Evolutionary conservation across 2,113 vertebrate species (phyloP).

Genomic region (Mus spicilegus): DNA sequence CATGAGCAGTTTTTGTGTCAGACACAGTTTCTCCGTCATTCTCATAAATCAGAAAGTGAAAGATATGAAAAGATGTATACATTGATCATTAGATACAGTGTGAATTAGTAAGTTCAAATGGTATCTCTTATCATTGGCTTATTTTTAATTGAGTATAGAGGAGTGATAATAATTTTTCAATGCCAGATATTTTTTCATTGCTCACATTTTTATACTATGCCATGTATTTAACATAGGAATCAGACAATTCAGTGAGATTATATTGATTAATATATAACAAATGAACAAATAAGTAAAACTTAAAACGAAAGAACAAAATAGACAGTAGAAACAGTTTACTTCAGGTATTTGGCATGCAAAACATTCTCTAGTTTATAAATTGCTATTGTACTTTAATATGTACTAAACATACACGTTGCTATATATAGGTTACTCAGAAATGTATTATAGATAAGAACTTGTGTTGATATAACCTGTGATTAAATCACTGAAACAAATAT

Average conservation of each 20-base stretch:
- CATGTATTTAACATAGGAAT: conserved; percentile 8
- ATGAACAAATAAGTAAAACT: neutral
- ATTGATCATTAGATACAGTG: conserved; percentile 9
- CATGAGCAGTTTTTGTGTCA: neutral
- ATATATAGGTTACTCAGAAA: neutral
- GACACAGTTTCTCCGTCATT: conserved; percentile 10
- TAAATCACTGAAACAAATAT: conserved; percentile 28
- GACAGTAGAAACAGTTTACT: neutral
- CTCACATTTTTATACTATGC: neutral
- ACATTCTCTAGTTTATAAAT: conserved; percentile 29
- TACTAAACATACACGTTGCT: neutral
- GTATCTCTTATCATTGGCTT: neutral
- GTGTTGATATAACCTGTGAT: conserved; percentile 22
- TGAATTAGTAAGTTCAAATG: conserved; percentile 29
- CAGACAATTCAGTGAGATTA: neutral
- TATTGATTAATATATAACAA: neutral
- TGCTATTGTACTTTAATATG: neutral
- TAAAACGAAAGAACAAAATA: conserved; percentile 1
- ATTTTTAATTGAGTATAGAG: conserved; percentile 1
- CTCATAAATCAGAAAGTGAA: conserved; percentile 28
- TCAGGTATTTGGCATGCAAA: neutral
- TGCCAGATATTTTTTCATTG: conserved; percentile 16
- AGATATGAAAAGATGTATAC: neutral
- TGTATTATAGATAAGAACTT: conserved; percentile 22
- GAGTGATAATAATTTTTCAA: conserved; percentile 47